Base-by-base conservation (phyloP, 2,888 invertebrate species). In the Agonopterix heracliana region DNA sequence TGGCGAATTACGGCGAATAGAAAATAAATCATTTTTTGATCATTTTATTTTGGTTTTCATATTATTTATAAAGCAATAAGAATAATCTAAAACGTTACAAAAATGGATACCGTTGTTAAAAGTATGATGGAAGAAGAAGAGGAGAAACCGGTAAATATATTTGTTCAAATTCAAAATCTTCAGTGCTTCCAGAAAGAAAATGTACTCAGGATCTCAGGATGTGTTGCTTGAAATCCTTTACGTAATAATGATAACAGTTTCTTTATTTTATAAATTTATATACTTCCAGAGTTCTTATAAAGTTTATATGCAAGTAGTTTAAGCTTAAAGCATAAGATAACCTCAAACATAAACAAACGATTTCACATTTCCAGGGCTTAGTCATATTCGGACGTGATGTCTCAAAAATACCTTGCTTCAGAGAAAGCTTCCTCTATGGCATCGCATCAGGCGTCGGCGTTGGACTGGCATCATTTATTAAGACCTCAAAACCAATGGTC, bases 381-480 rank as follows among this genome's bases (percentile, higher is more conserved):
- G 70, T 89, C 9, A 60, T 95, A 46, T 94, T 94, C 74, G 95
- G 95, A 9, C 88, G 92, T 59, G 93, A 95, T 77, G 71, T 95
- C 14, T 83, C 93, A 0, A 90, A 93, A 80, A 93, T 96, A 52
- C 95, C 95, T 0, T 96, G 96, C 76, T 95, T 95, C 73, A 90
- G 94, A 54, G 92, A 91, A 64, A 94, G 94, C 70, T 93, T 94
- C 66, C 70, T 96, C 0, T 93, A 93, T 75, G 95, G 95, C 9
- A 91, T 95, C 47, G 78, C 90, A 46, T 90, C 93, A 43, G 95
- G 95, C 45, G 64, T 95, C 17, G 92, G 89, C 3, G 72, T 85
- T 53, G 95, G 95, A 9, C 65, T 95, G 49, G 79, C 89, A 4
- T 84, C 92, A 53, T 96, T 96, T 76, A 79, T 96, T 68, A 91